A percentile compares a stretch with the other conserved stretches of the same genome.
Conservation (phyloP, 2,113 vertebrate genomes). For the Amblyornis subalaris region DNA sequence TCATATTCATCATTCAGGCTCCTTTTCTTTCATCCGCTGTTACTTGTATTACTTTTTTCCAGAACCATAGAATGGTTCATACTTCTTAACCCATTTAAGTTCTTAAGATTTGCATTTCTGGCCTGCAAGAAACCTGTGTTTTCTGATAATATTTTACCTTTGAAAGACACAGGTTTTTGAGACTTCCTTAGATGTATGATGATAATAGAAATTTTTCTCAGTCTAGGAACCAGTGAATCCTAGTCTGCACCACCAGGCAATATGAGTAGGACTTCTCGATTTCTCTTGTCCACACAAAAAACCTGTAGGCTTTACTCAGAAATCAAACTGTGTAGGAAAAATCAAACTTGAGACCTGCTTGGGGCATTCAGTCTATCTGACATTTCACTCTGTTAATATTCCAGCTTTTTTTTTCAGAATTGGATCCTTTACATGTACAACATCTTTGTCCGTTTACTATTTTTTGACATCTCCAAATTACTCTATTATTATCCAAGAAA, state of each 20-base stretch:
- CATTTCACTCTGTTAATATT: neutral
- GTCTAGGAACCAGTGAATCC: neutral
- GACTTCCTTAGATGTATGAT: neutral
- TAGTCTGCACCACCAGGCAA: neutral
- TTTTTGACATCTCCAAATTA: neutral
- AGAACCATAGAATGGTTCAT: neutral
- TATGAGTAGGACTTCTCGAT: neutral
- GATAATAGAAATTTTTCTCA: neutral
- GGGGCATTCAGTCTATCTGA: neutral
- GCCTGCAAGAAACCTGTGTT: neutral
- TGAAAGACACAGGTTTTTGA: neutral
- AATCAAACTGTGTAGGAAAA: neutral
- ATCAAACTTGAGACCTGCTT: neutral
- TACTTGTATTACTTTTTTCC: neutral
- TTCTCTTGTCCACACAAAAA: neutral
- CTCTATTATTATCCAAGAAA: neutral
- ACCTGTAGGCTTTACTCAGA: neutral
- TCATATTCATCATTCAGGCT: neutral
- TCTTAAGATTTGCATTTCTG: neutral
- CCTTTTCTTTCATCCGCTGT: neutral
- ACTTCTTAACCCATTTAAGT: neutral
- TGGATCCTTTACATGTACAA: neutral
- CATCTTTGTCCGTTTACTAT: neutral
- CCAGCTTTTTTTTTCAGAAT: neutral
- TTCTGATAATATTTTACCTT: neutral